Base-by-base conservation (phyloP, 1,140 invertebrate species). In the Anoplophora glabripennis region DNA sequence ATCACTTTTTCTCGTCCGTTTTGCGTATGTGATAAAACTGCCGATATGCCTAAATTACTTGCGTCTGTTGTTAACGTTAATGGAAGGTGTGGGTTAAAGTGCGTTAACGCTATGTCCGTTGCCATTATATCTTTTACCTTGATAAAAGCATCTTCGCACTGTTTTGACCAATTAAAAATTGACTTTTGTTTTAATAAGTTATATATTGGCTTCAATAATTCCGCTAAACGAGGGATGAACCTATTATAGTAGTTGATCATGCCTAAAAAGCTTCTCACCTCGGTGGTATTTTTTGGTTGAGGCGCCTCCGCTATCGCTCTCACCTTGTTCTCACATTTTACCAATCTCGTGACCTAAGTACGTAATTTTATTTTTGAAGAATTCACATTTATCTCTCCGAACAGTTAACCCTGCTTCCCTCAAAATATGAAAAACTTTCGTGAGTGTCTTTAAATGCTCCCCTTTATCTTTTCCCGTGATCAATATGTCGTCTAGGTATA, bases 21-120 rank as follows among this genome's bases (percentile, higher is more conserved):
- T 77, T 59, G 34, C 79, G 72, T 63, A 83, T 83, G 44, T 7
- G 33, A 18, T 15, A 61, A 40, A 54, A 51, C 57, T 76, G 72
- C 5, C 48, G 47, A 14, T 14, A 64, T 4, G 1, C 62, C 67
- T 14, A 55, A 61, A 10, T 28, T 28, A 28, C 5, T 28, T 28
- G 64, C 65, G 34, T 72, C 60, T 36, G 57, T 61, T 9, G 60
- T 57, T 34, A 68, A 37, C 3, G 58, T 21, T 8, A 69, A 21
- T 28, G 57, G 28, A 17, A 61, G 38, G 0, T 59, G 35, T 33
- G 67, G 67, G 35, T 69, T 45, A 59, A 52, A 71, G 49, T 66
- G 42, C 1, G 49, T 53, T 44, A 71, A 53, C 17, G 65, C 53
- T 11, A 48, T n/a, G 9, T 65, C 63, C 34, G 69, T 70, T n/a